phyloP scores from a whole-genome alignment of 2,888 invertebrate genomes.

The Scrobipalpa costella region DNA sequence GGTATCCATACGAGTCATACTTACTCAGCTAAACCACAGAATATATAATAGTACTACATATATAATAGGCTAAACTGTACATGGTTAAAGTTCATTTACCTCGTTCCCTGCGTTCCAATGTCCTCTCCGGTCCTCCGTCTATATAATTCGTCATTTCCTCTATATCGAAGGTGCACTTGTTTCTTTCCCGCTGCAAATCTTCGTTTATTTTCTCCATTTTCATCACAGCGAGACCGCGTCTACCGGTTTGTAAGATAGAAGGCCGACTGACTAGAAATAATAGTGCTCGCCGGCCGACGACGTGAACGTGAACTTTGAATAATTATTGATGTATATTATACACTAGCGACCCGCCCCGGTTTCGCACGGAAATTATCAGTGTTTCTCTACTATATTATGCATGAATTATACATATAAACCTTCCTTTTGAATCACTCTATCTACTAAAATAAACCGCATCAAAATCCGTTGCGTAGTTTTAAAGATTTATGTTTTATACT shows the following conservation, averaged over 20 bases:
- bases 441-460: too few species aligned
- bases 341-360: too few species aligned
- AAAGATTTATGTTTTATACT: too few species aligned
- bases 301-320: not conserved
- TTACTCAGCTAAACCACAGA: not conserved
- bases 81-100: constrained; percentile 45
- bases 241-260: not conserved
- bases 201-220: constrained; percentile 77
- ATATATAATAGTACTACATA: too few species aligned
- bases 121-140: constrained; percentile 87
- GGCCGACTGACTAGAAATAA: not conserved
- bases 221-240: not conserved
- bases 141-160: constrained; percentile 88
- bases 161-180: constrained; percentile 85
- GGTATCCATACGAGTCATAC: not conserved
- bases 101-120: constrained; percentile 80
- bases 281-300: not conserved
- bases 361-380: too few species aligned
- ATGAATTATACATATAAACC: too few species aligned
- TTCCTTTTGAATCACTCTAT: too few species aligned
- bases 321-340: too few species aligned
- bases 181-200: constrained; percentile 86
- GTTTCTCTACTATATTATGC: too few species aligned
- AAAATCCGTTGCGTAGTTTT: too few species aligned
- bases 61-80: not conserved